Percentiles rank a stretch among this genome's conserved stretches.
Evolutionary conservation across 2,888 invertebrate genomes (phyloP).

Genomic region (Pasiphila rectangulata): DNA sequence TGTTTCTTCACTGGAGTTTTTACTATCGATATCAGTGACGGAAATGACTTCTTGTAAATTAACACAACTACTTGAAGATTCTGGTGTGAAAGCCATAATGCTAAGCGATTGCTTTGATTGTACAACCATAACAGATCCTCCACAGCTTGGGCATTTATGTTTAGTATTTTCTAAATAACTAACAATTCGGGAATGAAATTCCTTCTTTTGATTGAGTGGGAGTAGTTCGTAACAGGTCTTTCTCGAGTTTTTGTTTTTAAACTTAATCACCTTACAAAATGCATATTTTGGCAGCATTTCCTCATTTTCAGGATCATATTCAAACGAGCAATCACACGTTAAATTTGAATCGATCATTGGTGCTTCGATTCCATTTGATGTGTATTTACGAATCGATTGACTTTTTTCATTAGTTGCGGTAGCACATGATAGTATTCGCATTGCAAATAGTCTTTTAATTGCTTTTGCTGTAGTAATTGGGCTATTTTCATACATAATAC

Average conservation of each 20-base stretch:
- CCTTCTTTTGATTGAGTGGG: conserved; percentile 76
- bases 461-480: conserved; percentile 71
- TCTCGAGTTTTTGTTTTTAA: conserved; percentile 73
- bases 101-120: too few relatives aligned
- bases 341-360: conserved; percentile 36
- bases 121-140: conserved; percentile 61
- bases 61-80: conserved; percentile 12
- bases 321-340: conserved; percentile 63
- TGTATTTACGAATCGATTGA: conserved; percentile 38
- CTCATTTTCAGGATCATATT: conserved; percentile 52
- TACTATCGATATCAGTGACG: conserved; percentile 16
- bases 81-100: too few relatives aligned
- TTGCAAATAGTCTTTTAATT: conserved; percentile 77
- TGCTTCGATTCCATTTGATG: conserved; percentile 28
- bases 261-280: conserved; percentile 80
- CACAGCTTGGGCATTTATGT: conserved; percentile 76
- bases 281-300: conserved; percentile 75
- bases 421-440: conserved; percentile 79
- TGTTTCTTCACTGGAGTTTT: conserved; percentile 2
- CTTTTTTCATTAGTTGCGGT: conserved; percentile 39
- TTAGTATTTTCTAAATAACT: conserved; percentile 72
- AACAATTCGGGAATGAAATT: conserved; percentile 77
- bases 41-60: neutral
- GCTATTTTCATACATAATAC: conserved; percentile 77
- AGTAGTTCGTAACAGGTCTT: conserved; percentile 78